These are phyloP conservation scores for Julus scandinavius DNA, from an alignment of 2,888 invertebrate genomes.

Conservation along the genomic window DNA sequence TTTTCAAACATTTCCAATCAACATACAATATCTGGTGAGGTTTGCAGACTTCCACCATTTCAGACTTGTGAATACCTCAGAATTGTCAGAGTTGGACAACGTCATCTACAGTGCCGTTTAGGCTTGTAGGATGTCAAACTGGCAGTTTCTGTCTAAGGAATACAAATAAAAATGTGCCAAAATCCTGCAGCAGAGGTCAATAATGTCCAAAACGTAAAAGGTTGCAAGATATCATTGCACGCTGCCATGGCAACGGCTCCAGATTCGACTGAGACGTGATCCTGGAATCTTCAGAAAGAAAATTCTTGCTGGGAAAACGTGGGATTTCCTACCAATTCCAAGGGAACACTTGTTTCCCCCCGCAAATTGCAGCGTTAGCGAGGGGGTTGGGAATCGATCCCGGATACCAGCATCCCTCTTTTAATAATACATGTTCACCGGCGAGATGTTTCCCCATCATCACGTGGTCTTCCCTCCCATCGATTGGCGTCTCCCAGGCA, in stretches of 20 bases:
- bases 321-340: neutral
- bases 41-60: neutral
- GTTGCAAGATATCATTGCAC: too few species aligned
- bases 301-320: too few species aligned
- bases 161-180: neutral
- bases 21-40: too few species aligned
- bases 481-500: neutral
- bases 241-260: too few species aligned
- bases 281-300: neutral
- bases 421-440: neutral
- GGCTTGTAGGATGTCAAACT: too few species aligned
- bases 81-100: too few species aligned
- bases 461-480: conserved; percentile 17
- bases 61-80: neutral
- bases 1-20: too few species aligned
- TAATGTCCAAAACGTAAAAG: neutral
- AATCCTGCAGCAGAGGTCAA: neutral
- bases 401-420: neutral
- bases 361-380: neutral
- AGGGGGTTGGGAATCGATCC: neutral
- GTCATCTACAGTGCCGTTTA: too few species aligned
- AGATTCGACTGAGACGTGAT: neutral
- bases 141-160: too few species aligned
- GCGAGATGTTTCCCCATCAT: neutral
- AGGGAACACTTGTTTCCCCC: neutral